A percentile compares a stretch with the other conserved stretches of the same genome.
phyloP scores from a whole-genome alignment of 2,888 invertebrate genomes.

The Cephus nigrinus region DNA sequence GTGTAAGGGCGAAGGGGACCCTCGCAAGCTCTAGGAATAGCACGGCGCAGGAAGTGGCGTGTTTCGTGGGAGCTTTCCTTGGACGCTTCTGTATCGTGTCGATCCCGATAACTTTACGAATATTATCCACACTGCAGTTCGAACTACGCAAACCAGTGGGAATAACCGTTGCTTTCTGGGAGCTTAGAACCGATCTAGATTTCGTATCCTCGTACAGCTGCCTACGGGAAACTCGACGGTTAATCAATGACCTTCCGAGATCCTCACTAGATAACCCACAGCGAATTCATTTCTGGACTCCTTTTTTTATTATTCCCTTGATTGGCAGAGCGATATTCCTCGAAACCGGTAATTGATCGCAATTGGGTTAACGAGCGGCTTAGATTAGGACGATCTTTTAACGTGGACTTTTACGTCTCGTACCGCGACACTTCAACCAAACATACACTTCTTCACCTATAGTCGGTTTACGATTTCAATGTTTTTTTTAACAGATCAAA shows the following conservation, averaged over 20 bases:
- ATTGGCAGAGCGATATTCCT: background rate
- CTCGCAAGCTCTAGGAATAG: slow-evolving; percentile 5
- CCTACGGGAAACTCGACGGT: background rate
- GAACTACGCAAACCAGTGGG: background rate
- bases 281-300: background rate
- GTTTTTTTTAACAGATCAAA: too few species aligned
- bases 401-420: background rate
- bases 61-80: slow-evolving; percentile 1
- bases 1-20: background rate
- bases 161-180: background rate
- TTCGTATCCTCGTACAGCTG: background rate
- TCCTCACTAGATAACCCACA: background rate
- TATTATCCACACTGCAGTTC: background rate
- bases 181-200: background rate
- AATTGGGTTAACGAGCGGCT: background rate
- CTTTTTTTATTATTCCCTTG: background rate
- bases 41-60: slow-evolving; percentile 5
- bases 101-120: background rate
- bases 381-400: background rate
- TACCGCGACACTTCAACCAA: background rate
- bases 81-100: slow-evolving; percentile 2
- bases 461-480: too few species aligned
- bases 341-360: background rate
- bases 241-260: background rate
- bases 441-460: background rate